phyloP scores from a whole-genome alignment of 2,888 invertebrate genomes.

The Alitta virens region DNA sequence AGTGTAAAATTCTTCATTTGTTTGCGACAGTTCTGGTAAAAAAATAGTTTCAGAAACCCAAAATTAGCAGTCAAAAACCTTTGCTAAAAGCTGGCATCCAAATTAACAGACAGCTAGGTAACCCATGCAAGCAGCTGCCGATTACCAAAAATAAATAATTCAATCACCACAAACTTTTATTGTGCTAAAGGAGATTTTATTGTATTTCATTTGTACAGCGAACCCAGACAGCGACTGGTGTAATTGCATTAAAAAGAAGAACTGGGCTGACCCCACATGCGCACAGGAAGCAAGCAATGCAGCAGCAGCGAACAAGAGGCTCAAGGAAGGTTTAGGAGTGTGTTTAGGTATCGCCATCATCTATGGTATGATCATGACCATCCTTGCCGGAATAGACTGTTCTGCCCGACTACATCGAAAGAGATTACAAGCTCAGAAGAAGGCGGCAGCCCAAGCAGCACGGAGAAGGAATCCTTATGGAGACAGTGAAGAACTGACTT shows the following conservation, averaged over 20 bases:
- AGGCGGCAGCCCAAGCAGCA: neutral
- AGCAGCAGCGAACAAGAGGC: neutral
- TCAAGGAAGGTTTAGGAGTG: neutral
- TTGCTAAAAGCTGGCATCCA: too few relatives aligned
- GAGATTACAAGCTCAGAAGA: neutral
- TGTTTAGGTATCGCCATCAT: constrained; percentile 8
- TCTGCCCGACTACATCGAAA: neutral
- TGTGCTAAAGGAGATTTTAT: too few relatives aligned
- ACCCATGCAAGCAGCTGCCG: too few relatives aligned
- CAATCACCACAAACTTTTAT: too few relatives aligned
- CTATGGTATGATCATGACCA: constrained; percentile 8
- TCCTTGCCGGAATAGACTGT: constrained; percentile 5
- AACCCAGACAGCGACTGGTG: neutral
- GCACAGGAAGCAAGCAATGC: neutral
- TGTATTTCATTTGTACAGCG: neutral
- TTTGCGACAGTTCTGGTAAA: too few relatives aligned
- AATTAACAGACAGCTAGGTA: too few relatives aligned
- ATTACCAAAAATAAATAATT: too few relatives aligned
- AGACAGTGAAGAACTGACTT: neutral
- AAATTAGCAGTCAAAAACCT: too few relatives aligned
- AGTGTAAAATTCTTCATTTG: too few relatives aligned
- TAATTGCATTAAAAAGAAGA: neutral
- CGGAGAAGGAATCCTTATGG: neutral
- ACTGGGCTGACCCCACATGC: neutral
- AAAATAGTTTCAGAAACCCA: too few relatives aligned